Base-by-base conservation (phyloP, 2,888 invertebrate genomes). In the Pteria penguin region DNA sequence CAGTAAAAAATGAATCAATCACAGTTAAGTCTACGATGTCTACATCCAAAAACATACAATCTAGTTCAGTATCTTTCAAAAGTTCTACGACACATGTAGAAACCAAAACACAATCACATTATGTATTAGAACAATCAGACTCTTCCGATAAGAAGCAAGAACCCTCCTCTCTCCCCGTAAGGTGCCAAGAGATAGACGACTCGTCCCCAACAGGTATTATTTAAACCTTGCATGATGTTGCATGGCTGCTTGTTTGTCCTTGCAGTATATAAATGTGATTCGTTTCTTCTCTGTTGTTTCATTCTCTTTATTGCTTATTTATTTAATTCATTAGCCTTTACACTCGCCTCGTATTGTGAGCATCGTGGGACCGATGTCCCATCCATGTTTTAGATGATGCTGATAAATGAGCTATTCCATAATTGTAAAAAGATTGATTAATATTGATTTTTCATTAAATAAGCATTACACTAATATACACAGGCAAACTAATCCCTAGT, bases 11-110 rank as follows among this genome's bases (percentile, higher is more conserved):
- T 32, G 54, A 67, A 36, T 27, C 45, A 65, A 61, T 18, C 60
- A 71, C 72, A 67, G 57, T 57, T 8, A 68, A 65, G 63, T 63
- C 69, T 65, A 36, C 61, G 71, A 45, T 18, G 18, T 45, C 45
- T 45, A 14, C 45, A 8, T 14, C 45, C 8, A 45, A 8, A 45
- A 14, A 14, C 11, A 45, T 45, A 45, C 52, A 67, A 67, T 26
- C 60, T 22, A 60, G 54, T 33, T 18, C 57, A 33, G 4, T 57
- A 33, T 29, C 62, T 33, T 29, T 55, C 72, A 54, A 26, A 24
- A 24, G 24, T 24, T 24, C 24, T 3, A 58, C n/a, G 22, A 58
- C 58, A 24, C 8, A 58, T 8, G 14, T 26, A 24, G 26, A 58
- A 58, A 24, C 58, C 4, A 26, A n/a, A n/a, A 18, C 8, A 45